A percentile compares a stretch with the other conserved stretches of the same genome.
Evolutionary conservation across 2,113 vertebrate species (phyloP).

Genomic region (Mola mola): DNA sequence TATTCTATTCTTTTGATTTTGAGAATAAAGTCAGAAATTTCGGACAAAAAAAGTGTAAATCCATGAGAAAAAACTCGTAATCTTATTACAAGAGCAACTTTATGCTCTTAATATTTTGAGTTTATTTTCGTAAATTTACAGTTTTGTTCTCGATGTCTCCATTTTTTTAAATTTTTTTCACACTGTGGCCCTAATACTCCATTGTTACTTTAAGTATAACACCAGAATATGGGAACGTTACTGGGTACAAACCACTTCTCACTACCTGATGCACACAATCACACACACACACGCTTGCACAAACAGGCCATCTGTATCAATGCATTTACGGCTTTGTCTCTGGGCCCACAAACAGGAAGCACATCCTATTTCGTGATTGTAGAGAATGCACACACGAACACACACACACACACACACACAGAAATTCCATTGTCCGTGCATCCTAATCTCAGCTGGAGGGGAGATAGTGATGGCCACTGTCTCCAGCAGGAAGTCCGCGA

Average conservation of each 20-base stretch:
- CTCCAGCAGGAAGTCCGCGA: constrained; percentile 49
- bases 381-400: constrained; percentile 7
- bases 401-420: constrained; percentile 23
- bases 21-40: too few species aligned
- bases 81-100: too few species aligned
- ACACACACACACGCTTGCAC: not conserved
- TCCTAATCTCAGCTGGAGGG: constrained; percentile 51
- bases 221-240: not conserved
- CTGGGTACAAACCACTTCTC: not conserved
- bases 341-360: constrained; percentile 64
- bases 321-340: constrained; percentile 30
- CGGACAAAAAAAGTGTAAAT: too few species aligned
- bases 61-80: too few species aligned
- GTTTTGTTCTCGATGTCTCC: too few species aligned
- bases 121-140: too few species aligned
- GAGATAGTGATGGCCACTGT: constrained; percentile 27
- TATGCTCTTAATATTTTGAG: too few species aligned
- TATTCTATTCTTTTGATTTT: too few species aligned
- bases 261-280: not conserved
- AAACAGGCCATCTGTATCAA: constrained; percentile 10
- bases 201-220: not conserved
- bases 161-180: too few species aligned
- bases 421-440: constrained; percentile 21
- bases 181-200: too few species aligned
- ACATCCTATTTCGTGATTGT: constrained; percentile 55